Percentiles rank a stretch among this genome's conserved stretches.
Conservation (phyloP, 2,888 invertebrate genomes). For the Celastrina argiolus region DNA sequence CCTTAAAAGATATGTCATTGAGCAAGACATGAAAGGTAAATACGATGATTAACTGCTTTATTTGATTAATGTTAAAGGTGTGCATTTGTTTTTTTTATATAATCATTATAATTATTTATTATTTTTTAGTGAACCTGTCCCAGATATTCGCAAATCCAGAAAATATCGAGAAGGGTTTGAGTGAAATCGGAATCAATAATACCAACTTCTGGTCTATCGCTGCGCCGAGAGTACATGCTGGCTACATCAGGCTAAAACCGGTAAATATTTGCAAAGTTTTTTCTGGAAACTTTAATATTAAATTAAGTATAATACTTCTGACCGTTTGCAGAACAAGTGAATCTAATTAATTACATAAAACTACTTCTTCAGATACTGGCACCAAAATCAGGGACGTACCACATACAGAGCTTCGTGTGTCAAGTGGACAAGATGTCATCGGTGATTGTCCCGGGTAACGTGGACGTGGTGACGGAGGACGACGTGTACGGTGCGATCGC, state of each 20-base stretch:
- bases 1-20: constrained; percentile 61
- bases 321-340: neutral
- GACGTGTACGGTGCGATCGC: constrained; percentile 58
- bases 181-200: constrained; percentile 57
- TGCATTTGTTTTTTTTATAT: too few species aligned
- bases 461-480: constrained; percentile 49
- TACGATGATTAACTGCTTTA: too few species aligned
- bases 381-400: constrained; percentile 44
- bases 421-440: constrained; percentile 48
- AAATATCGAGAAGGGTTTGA: constrained; percentile 45
- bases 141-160: constrained; percentile 49
- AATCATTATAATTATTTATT: neutral
- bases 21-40: constrained; percentile 67
- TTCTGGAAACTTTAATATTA: too few species aligned
- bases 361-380: constrained; percentile 46
- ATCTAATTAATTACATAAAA: neutral
- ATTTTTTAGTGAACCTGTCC: constrained; percentile 49
- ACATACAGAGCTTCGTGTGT: constrained; percentile 53
- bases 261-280: constrained; percentile 44
- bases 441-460: constrained; percentile 44
- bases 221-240: constrained; percentile 54
- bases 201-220: constrained; percentile 70
- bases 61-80: too few species aligned
- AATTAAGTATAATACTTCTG: neutral
- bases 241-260: constrained; percentile 54